Evolutionary conservation across 2,113 vertebrate genomes (phyloP), one percentile per base, ranked within the genome.

Genomic region (Phrynocephalus versicolor): DNA sequence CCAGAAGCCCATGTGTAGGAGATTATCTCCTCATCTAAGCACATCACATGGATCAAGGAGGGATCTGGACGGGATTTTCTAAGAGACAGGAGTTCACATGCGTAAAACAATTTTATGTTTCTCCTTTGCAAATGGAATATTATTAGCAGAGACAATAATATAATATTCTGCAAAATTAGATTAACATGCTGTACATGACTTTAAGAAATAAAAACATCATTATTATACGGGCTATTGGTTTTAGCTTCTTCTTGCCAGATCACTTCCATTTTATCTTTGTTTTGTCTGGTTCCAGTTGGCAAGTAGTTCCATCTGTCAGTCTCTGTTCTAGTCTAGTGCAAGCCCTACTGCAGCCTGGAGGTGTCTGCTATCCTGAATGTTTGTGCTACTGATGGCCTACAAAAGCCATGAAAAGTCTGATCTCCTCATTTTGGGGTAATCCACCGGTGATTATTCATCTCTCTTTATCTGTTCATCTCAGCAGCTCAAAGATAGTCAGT

Each of bases 1-100:
- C 73, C 85, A 92, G 90, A 92, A 86, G 37, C 91, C 88, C 84
- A 94, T 92, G 77, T 92, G 90, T 87, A 45, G 82, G 92, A 83
- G 88, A 94, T 93, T 95, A 94, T 65, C 86, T 92, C 65, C 69
- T 91, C 75, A 93, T 77, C 62, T 85, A 72, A 62, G 64, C 77
- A 78, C 64, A 87, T 83, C 79, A 91, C 88, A 84, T 80, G 88
- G 73, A 87, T 92, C 88, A 91, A 74, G 65, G 51, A 83, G 80
- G 74, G 9, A 60, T 90, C 55, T 86, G 33, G 84, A 41, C 79
- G 91, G 86, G 74, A 86, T 78, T 1, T 1, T 35, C 89, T 30
- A 67, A 76, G 75, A 13, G 65, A 55, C 84, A 81, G 16, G 82
- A 8, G 0, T 74, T 81, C 88, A 85, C 77, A 86, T 93, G 85